A percentile compares a stretch with the other conserved stretches of the same genome.
Conservation (phyloP, 2,888 invertebrate species). For the Pimpla rufipes region DNA sequence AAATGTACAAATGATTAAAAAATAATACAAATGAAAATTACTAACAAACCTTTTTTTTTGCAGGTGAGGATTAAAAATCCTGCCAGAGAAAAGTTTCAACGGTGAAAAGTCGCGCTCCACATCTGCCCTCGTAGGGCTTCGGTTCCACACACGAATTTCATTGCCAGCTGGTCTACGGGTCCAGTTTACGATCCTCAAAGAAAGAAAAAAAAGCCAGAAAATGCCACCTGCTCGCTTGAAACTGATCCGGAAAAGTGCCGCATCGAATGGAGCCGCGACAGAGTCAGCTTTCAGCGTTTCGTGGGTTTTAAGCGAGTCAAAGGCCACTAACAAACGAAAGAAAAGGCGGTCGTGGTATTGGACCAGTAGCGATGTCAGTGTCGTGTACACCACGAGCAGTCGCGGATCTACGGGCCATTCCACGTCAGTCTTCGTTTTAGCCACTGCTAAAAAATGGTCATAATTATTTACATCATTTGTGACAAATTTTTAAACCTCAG, state of each 20-base stretch:
- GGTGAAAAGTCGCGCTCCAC: neutral
- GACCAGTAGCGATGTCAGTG: neutral
- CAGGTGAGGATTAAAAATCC: neutral
- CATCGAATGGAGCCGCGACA: neutral
- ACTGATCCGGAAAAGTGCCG: neutral
- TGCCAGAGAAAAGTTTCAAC: neutral
- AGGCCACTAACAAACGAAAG: constrained; percentile 7
- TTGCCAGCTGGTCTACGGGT: constrained; percentile 2
- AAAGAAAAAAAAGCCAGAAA: no score
- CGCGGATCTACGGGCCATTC: neutral
- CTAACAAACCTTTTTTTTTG: no score
- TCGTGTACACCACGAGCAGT: neutral
- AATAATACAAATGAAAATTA: neutral
- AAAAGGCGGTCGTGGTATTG: neutral
- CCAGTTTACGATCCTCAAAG: neutral
- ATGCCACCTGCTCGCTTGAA: constrained; percentile 20
- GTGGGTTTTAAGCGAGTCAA: neutral
- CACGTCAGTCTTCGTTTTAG: neutral
- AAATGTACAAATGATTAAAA: no score
- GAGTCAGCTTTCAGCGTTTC: neutral
- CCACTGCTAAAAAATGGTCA: neutral
- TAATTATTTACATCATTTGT: neutral
- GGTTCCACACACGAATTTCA: neutral
- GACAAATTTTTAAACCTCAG: neutral
- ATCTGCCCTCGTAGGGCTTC: constrained; percentile 5